These are phyloP conservation scores for Periplaneta americana DNA, from an alignment of 1,140 invertebrate genomes.

Conservation along the genomic window DNA sequence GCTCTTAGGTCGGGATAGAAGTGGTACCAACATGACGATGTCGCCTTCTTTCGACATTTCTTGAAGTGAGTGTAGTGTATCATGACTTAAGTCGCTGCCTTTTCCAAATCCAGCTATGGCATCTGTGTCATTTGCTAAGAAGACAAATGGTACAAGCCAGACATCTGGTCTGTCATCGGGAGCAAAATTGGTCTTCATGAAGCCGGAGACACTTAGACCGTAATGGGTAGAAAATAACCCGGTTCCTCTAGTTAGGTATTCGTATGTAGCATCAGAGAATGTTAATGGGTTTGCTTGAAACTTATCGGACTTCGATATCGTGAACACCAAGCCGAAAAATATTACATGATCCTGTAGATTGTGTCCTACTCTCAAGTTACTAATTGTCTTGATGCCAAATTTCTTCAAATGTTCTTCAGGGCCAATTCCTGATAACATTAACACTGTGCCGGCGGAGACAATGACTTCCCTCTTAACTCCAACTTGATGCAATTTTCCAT, in stretches of 20 bases:
- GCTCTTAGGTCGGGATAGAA: conserved; percentile 64
- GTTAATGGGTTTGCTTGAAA: conserved; percentile 63
- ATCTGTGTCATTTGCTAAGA: not conserved
- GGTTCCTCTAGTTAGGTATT: conserved; percentile 35
- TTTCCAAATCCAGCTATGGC: conserved; percentile 42
- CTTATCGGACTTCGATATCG: conserved; percentile 53
- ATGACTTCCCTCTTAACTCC: conserved; percentile 44
- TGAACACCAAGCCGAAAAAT: conserved; percentile 59
- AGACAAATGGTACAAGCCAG: not conserved
- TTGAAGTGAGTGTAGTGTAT: conserved; percentile 57
- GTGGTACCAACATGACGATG: conserved; percentile 55
- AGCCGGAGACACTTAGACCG: conserved; percentile 47
- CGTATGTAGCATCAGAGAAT: conserved; percentile 38
- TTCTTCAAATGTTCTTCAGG: conserved; percentile 32
- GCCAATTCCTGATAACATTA: conserved; percentile 41
- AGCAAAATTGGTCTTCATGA: conserved; percentile 32
- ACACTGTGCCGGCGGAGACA: conserved; percentile 32
- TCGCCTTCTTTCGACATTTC: conserved; percentile 61
- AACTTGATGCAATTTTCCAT: conserved; percentile 1
- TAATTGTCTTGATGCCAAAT: conserved; percentile 12
- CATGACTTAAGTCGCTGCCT: conserved; percentile 56
- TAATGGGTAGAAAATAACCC: conserved; percentile 41
- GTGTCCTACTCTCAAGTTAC: conserved; percentile 67
- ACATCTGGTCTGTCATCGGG: not conserved
- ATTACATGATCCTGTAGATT: conserved; percentile 77